Percentiles rank a stretch among this genome's conserved stretches.
Conservation (phyloP, 2,888 invertebrate genomes). For the Fragum whitleyi region DNA sequence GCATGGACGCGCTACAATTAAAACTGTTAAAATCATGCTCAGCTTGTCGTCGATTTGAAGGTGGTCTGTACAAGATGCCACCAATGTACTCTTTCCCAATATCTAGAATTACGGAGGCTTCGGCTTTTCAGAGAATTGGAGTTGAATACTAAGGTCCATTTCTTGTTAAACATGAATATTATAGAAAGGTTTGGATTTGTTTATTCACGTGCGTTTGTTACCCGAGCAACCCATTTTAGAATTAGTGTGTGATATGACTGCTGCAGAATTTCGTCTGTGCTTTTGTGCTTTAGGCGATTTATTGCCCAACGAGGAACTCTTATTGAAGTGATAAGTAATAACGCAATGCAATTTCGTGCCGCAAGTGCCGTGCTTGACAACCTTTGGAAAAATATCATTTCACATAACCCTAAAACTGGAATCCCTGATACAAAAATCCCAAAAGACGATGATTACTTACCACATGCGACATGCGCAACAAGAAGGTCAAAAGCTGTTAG, state of each 20-base stretch:
- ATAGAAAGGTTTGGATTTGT: no score
- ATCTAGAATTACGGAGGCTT: slow-evolving; percentile 28
- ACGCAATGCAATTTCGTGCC: slow-evolving; percentile 37
- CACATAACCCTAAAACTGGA: slow-evolving; percentile 37
- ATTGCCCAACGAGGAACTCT: slow-evolving; percentile 24
- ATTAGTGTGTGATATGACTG: no score
- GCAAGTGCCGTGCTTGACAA: slow-evolving; percentile 28
- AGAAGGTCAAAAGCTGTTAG: slow-evolving; percentile 40
- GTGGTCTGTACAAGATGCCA: slow-evolving; percentile 47
- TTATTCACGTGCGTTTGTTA: no score
- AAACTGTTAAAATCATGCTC: slow-evolving; percentile 24
- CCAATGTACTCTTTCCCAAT: slow-evolving; percentile 40
- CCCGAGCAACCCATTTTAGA: no score
- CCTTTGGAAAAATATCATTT: slow-evolving; percentile 21
- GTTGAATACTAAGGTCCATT: no score
- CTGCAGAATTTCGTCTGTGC: no score
- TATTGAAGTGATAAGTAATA: slow-evolving; percentile 23
- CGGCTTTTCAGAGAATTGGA: slow-evolving; percentile 30
- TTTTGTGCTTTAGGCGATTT: slow-evolving; percentile 31
- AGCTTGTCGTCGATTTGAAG: slow-evolving; percentile 43
- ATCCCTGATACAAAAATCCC: slow-evolving; percentile 32
- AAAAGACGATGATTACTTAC: slow-evolving; percentile 27
- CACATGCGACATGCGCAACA: slow-evolving; percentile 16
- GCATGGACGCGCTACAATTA: slow-evolving; percentile 34
- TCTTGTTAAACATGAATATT: no score